Conservation (phyloP, 92 coral and sea anemone species). For the Virgularia gustaviana region DNA sequence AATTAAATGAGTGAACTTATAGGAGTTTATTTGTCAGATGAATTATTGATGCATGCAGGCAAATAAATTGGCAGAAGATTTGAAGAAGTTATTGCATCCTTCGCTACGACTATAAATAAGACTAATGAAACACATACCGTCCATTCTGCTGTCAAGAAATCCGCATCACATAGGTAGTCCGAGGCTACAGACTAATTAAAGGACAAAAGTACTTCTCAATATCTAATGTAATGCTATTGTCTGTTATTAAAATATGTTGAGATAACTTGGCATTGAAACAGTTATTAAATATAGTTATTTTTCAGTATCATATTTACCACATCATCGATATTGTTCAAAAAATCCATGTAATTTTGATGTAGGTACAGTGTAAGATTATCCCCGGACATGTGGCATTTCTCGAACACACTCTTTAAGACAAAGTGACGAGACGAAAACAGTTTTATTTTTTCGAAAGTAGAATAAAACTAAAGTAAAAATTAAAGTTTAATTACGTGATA, state of each 20-base stretch:
- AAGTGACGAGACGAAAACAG: too few species aligned
- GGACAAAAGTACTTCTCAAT: too few species aligned
- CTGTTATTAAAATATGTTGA: not conserved
- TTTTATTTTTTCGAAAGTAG: too few species aligned
- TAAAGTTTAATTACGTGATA: too few species aligned
- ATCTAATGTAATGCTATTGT: not conserved
- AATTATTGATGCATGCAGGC: too few species aligned
- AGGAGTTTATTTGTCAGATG: too few species aligned
- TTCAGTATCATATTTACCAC: slow-evolving; percentile 59
- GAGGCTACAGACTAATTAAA: slow-evolving; percentile 70
- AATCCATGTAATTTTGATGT: slow-evolving; percentile 87
- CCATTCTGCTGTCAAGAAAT: slow-evolving; percentile 85
- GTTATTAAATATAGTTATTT: not conserved
- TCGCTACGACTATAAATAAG: not conserved
- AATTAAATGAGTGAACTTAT: too few species aligned
- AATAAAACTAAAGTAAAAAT: too few species aligned
- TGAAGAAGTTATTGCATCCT: not conserved
- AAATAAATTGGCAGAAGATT: too few species aligned
- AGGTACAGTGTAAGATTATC: slow-evolving; percentile 76
- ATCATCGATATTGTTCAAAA: slow-evolving; percentile 72
- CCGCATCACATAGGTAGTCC: slow-evolving; percentile 80
- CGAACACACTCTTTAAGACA: slow-evolving; percentile 67
- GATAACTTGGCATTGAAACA: not conserved
- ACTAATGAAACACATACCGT: slow-evolving; percentile 57
- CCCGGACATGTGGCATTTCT: slow-evolving; percentile 72